Evolutionary conservation across 2,113 vertebrate species (phyloP), one percentile per base, ranked within the genome.

Genomic region (Passer montanus): DNA sequence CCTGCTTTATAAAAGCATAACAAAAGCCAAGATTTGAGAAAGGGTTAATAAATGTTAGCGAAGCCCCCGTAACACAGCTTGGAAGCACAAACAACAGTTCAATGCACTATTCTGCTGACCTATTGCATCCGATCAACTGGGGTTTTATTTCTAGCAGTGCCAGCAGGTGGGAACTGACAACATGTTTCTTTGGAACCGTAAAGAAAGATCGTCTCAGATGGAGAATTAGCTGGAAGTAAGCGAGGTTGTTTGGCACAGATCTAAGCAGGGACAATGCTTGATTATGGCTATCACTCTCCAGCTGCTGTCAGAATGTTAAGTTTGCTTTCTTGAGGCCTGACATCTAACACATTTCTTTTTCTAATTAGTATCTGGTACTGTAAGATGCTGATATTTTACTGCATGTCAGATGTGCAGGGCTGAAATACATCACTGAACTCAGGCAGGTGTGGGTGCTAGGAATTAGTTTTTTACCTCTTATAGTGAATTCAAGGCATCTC

Each of bases 211-310:
- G 31, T 89, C 80, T 80, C 63, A 83, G 63, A 67, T 87, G 91
- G 95, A 94, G 94, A 94, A 94, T 81, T 80, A 96, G 95, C 93
- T 97, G 87, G 91, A 84, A 97, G 93, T 96, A 81, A 92, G 90
- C 3, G 46, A 88, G 93, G 87, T 84, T 86, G 93, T 67, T 94
- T 96, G 95, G 96, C 95, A 95, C 82, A 88, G 87, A 93, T 88
- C 90, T 91, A 43, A 79, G 86, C 90, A 94, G 93, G 95, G 95
- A 94, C 95, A 96, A 76, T 84, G 92, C 92, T 93, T 97, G 94
- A 97, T 97, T 96, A 95, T 82, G 95, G 93, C 91, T 96, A 95
- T 96, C 95, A 56, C 66, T 97, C 87, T 80, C 80, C 91, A 92
- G 92, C 76, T 93, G 84, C 86, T 73, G 56, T 83, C 93, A 81